These are phyloP conservation scores for Erpobdella octoculata DNA, from an alignment of 2,888 invertebrate species.

Conservation along the genomic window DNA sequence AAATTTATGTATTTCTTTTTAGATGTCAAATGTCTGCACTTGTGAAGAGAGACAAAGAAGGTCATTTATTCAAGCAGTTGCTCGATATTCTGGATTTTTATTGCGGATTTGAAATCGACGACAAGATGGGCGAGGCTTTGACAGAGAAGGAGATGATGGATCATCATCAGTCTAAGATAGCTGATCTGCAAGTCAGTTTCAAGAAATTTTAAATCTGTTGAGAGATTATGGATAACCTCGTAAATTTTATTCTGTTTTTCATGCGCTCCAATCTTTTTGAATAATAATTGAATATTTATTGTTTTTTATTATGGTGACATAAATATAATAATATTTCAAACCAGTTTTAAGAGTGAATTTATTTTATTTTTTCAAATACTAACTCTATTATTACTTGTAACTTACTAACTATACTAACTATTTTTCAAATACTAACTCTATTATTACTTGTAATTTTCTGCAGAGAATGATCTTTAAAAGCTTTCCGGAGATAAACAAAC, in stretches of 20 bases:
- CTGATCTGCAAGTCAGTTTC: conserved; percentile 61
- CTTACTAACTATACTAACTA: too few species aligned
- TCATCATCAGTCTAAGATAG: conserved; percentile 83
- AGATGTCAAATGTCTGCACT: background rate
- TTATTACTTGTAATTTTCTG: conserved; percentile 19
- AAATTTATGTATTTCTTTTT: conserved; percentile 56
- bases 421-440: too few species aligned
- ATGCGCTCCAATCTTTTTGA: too few species aligned
- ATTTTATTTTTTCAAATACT: too few species aligned
- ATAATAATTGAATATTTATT: too few species aligned
- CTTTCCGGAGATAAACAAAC: conserved; percentile 74
- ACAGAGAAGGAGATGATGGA: conserved; percentile 88
- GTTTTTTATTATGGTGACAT: too few species aligned
- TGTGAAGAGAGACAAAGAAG: conserved; percentile 66
- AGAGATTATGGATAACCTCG: too few species aligned
- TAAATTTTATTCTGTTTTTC: too few species aligned
- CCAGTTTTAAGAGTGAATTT: too few species aligned
- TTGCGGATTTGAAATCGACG: conserved; percentile 91
- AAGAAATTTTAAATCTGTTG: too few species aligned
- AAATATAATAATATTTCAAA: too few species aligned
- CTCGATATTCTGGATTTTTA: conserved; percentile 92
- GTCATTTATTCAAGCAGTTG: conserved; percentile 82
- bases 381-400: too few species aligned
- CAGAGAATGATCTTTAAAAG: conserved; percentile 87
- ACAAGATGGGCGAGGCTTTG: conserved; percentile 85